Base-by-base conservation (phyloP, 1,140 invertebrate species). In the Aphelenchoides fujianensis region DNA sequence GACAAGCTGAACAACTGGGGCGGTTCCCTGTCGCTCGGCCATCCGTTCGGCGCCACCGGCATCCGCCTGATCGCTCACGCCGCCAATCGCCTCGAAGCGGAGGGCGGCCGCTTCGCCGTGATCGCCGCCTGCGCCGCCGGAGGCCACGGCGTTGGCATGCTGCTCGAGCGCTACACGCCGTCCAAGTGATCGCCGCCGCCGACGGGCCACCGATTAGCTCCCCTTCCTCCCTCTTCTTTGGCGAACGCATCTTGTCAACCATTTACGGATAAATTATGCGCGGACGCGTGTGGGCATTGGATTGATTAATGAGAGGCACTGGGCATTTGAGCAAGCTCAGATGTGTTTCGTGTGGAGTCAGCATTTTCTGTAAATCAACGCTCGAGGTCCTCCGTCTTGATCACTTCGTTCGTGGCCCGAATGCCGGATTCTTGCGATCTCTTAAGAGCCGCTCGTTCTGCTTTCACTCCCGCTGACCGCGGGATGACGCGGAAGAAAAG, bases 91-190 rank as follows among this genome's bases (percentile, higher is more conserved):
- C 87, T 99, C 32, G 71, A 79, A 35, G 59, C 16, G 27, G 79
- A 79, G 64, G 79, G 95, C 87, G 95, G 96, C 55, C 91, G 95
- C 85, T 90, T 91, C 83, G 96, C 90, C 37, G 84, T 98, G 0
- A 90, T 98, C 73, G 92, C 95, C 53, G 97, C 97, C n/a, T 99
- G 97, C 89, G 97, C 97, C 68, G 96, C 97, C 76, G 97, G 97
- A 30, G 88, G 88, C 57, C 83, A 86, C 90, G 95, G 93, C 55
- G 93, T 96, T 79, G 95, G 91, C 74, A 97, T 97, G 93, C 88
- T 98, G 32, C 88, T 98, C 35, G 95, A 98, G 53, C 63, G 63
- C 53, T 66, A 66, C 53, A 27, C 28, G 57, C 63, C 27, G 31
- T 32, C 63, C 2, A 66, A 66, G 52, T 23, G 34, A 52, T 23